Evolutionary conservation across 2,888 invertebrate genomes (phyloP), one percentile per base, ranked within the genome.

Genomic region (Brenthis daphne): DNA sequence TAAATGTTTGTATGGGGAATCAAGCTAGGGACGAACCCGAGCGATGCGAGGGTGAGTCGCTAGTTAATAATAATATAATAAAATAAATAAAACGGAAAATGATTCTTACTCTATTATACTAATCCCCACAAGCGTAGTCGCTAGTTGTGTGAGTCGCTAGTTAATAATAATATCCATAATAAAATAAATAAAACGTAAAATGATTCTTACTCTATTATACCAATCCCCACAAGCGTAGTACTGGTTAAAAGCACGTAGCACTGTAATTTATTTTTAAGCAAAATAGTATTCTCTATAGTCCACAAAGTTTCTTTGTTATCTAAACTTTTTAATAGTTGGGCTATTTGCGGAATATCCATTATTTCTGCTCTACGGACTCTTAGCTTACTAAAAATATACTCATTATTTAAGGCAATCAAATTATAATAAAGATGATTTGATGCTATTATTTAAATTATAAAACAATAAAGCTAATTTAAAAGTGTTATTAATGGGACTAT

Each of bases 301-400:
- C 84, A 83, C 24, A 92, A 64, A 0, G 86, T 86, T 8, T 90
- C 87, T 47, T 80, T 84, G 0, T 78, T 84, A 6, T 91, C 85
- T 43, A 87, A 60, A 29, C 79, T 81, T 33, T 82, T 77, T 51
- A 91, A 72, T 0, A 92, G 74, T 0, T 74, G 77, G 0, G 89
- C 81, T 73, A 92, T 85, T 67, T 83, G 78, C 0, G 92, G 90
- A 33, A 91, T 78, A 53, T 92, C 92, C 0, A 83, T 79, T 6
- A 88, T 67, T 71, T 92, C 92, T 0, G 88, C 90, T 74, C 77
- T 76, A 0, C 91, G 85, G 1, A 92, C 90, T n/a, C 90, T 79
- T 16, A 92, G 60, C 70, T 84, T 89, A 12, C 92, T 92, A 64
- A n/a, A 74, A 79, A 67, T 29, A 29, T 29, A 20, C 20, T 20